These are phyloP conservation scores for Cheirogaleus medius DNA, from an alignment of 2,113 vertebrate genomes.

Conservation along the genomic window DNA sequence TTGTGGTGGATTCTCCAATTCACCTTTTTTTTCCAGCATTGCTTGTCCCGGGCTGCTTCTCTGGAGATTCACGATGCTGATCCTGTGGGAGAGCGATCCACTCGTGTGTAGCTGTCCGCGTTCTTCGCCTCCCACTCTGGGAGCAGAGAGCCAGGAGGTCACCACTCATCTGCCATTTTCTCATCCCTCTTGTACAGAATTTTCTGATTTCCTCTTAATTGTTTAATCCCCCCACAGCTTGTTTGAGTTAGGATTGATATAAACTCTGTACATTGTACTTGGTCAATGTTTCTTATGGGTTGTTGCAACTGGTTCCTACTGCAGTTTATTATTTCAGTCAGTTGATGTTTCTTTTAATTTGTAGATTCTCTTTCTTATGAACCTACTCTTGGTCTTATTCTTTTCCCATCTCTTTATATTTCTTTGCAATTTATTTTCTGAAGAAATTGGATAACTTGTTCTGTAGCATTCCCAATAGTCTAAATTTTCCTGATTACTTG, in stretches of 20 bases:
- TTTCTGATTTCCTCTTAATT: not conserved
- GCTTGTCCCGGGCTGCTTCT: too few relatives aligned
- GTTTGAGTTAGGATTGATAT: not conserved
- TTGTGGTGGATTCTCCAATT: too few relatives aligned
- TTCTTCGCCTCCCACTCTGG: too few relatives aligned
- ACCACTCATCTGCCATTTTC: too few relatives aligned
- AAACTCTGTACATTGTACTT: not conserved
- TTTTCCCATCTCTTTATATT: not conserved
- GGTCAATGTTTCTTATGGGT: not conserved
- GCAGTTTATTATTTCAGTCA: not conserved
- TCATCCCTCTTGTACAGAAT: too few relatives aligned
- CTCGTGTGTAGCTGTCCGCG: too few relatives aligned
- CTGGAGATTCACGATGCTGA: too few relatives aligned
- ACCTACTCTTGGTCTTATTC: too few relatives aligned
- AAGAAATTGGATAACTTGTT: not conserved
- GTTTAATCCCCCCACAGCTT: not conserved
- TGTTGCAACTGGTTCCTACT: not conserved
- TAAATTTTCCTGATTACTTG: not conserved
- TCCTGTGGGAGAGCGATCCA: too few relatives aligned
- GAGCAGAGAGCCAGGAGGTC: too few relatives aligned
- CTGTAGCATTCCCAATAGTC: not conserved
- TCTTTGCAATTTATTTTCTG: not conserved
- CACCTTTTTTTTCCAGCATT: too few relatives aligned
- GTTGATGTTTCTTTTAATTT: not conserved
- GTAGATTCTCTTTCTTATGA: not conserved